Conservation (phyloP, 2,113 vertebrate genomes). For the Hemiprocne comata region DNA sequence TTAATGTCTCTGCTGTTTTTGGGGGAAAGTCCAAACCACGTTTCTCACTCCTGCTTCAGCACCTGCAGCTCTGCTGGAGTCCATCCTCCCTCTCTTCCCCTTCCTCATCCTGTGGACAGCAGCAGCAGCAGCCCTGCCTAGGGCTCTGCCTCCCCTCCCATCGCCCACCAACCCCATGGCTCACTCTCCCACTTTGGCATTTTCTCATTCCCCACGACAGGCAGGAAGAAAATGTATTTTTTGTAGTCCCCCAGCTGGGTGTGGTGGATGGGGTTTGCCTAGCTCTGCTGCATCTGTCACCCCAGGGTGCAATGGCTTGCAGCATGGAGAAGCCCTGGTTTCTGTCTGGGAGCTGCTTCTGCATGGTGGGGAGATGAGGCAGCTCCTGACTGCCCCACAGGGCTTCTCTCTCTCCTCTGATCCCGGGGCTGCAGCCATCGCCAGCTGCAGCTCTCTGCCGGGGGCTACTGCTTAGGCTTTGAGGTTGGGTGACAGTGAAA, state of each 20-base stretch:
- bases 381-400: background rate
- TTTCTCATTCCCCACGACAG: fast-evolving
- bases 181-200: background rate
- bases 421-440: fast-evolving
- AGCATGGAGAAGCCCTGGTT: background rate
- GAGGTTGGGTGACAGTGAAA: background rate
- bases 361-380: background rate
- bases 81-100: background rate
- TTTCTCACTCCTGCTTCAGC: background rate
- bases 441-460: fast-evolving
- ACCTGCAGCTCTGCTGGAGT: background rate
- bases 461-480: background rate
- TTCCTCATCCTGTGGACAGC: background rate
- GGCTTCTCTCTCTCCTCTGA: background rate
- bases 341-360: background rate
- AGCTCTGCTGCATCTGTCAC: background rate
- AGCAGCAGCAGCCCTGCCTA: background rate
- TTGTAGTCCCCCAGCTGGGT: background rate
- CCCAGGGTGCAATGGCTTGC: background rate
- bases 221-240: background rate
- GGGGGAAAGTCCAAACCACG: background rate
- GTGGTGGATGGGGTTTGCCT: fast-evolving
- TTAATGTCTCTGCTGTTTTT: background rate
- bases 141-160: background rate
- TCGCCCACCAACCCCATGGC: fast-evolving